Percentiles rank a stretch among this genome's conserved stretches.
phyloP scores from a whole-genome alignment of 2,113 vertebrate genomes.

The Dasyurus viverrinus region DNA sequence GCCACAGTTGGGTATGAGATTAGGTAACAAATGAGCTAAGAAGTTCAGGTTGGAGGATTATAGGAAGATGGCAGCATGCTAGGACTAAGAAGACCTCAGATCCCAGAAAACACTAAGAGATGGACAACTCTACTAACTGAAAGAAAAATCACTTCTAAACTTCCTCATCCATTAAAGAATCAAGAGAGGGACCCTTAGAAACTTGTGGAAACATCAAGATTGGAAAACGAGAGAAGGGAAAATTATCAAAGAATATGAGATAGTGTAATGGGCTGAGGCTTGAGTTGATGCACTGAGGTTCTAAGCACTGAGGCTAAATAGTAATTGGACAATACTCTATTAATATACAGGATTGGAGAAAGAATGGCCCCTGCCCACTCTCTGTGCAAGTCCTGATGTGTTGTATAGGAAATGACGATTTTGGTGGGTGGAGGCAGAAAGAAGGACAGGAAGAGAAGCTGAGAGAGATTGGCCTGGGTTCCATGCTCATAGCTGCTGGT shows the following conservation, averaged over 20 bases:
- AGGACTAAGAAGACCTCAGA: not conserved
- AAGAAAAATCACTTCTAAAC: not conserved
- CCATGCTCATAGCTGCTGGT: too few species aligned
- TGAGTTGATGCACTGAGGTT: too few species aligned
- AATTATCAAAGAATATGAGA: not conserved
- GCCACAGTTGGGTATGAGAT: not conserved
- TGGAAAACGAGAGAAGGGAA: not conserved
- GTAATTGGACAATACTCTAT: too few species aligned
- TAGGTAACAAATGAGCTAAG: not conserved
- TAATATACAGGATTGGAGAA: too few species aligned
- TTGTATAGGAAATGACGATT: too few species aligned
- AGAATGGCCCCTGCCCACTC: too few species aligned
- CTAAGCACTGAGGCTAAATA: too few species aligned
- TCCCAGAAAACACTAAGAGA: not conserved
- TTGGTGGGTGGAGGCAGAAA: too few species aligned
- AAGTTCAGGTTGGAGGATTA: not conserved
- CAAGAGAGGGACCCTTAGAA: not conserved
- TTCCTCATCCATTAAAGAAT: not conserved
- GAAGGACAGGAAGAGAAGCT: too few species aligned
- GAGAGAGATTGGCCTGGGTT: too few species aligned
- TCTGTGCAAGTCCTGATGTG: too few species aligned
- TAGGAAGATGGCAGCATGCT: not conserved
- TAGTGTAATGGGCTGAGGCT: too few species aligned
- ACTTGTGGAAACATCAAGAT: not conserved
- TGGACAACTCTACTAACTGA: not conserved